Conservation (phyloP, 2,797 vertebrate genomes). For the Chiroxiphia lanceolata region DNA sequence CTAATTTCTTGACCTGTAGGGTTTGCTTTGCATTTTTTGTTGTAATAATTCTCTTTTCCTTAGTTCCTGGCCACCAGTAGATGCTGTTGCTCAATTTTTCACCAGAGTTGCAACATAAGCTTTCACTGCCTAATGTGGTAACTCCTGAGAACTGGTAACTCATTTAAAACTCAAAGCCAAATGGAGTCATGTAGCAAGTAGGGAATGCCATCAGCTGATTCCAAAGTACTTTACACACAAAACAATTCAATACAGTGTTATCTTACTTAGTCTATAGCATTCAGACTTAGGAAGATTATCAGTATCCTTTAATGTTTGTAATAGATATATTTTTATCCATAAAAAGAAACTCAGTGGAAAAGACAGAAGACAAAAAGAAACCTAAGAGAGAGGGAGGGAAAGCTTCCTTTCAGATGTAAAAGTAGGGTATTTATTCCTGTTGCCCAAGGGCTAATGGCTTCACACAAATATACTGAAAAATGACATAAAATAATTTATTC, state of each 20-base stretch:
- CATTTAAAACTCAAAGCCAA: not conserved
- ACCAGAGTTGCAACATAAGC: not conserved
- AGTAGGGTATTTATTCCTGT: not conserved
- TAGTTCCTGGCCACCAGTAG: not conserved
- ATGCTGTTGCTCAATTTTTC: not conserved
- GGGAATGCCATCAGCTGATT: not conserved
- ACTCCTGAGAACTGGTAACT: not conserved
- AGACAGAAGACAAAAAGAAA: not conserved
- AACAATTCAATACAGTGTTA: not conserved
- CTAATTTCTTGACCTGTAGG: not conserved
- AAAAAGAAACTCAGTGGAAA: not conserved
- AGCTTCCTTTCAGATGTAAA: not conserved
- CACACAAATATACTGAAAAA: not conserved
- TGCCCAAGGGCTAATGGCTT: not conserved
- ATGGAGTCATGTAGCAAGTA: not conserved
- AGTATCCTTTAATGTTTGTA: not conserved
- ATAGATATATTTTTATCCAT: not conserved
- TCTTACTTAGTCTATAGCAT: not conserved
- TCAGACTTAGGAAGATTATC: not conserved
- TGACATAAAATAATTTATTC: not conserved
- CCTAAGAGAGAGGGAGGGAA: not conserved
- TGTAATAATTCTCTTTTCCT: not conserved
- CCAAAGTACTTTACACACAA: not conserved
- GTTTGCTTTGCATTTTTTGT: not conserved
- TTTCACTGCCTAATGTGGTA: not conserved